Evolutionary conservation across 2,113 vertebrate species (phyloP).

Genomic region (Pelusios castaneus): DNA sequence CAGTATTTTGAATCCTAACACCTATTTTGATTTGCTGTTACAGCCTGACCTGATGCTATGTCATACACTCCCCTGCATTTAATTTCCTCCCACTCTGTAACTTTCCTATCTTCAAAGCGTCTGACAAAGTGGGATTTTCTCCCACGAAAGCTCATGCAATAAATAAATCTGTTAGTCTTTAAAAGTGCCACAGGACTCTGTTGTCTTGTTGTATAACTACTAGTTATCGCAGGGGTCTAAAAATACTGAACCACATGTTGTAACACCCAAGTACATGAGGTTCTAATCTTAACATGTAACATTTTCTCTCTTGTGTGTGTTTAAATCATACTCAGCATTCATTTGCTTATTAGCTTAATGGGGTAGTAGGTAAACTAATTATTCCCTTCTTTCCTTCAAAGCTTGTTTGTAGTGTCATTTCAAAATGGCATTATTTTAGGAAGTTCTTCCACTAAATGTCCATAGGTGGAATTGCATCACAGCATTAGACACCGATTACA

Average conservation of each 20-base stretch:
- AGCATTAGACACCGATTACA: not conserved
- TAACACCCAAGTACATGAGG: not conserved
- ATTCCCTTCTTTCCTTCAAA: not conserved
- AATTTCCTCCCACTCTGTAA: too few relatives aligned
- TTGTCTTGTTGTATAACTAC: too few relatives aligned
- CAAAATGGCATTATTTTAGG: not conserved
- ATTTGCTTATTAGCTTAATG: not conserved
- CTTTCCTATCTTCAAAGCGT: too few relatives aligned
- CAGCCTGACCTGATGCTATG: too few relatives aligned
- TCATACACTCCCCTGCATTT: too few relatives aligned
- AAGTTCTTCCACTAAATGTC: not conserved
- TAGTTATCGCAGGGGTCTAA: not conserved
- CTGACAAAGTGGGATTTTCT: too few relatives aligned
- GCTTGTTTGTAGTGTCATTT: not conserved
- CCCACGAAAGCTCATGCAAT: too few relatives aligned
- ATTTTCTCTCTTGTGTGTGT: not conserved
- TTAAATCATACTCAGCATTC: not conserved
- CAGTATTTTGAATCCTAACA: too few relatives aligned
- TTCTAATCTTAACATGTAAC: not conserved
- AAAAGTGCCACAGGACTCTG: too few relatives aligned
- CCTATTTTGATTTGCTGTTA: too few relatives aligned
- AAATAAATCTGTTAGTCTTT: too few relatives aligned
- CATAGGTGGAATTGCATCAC: not conserved
- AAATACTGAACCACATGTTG: not conserved
- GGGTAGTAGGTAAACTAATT: not conserved